Evolutionary conservation across 2,888 invertebrate genomes (phyloP).

Genomic region (Rhagonycha lutea): DNA sequence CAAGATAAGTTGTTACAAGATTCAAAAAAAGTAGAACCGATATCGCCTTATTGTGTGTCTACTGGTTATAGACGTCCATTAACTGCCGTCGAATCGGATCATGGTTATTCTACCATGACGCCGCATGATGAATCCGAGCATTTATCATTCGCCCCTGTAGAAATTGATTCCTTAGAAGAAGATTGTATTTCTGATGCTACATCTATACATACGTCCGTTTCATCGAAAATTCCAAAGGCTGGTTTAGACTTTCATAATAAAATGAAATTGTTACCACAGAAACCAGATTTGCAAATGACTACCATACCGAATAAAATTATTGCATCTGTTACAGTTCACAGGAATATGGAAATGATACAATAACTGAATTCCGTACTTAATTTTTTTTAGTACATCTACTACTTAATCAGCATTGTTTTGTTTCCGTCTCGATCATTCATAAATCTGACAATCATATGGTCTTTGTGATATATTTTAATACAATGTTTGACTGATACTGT

Average conservation of each 20-base stretch:
- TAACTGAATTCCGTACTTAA: conserved; percentile 31
- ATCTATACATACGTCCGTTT: conserved; percentile 60
- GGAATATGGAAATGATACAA: conserved; percentile 81
- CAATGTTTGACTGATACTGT: conserved; percentile 35
- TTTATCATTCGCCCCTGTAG: conserved; percentile 73
- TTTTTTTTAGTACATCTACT: conserved; percentile 4
- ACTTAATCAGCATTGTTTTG: conserved; percentile 18
- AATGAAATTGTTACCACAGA: conserved; percentile 35
- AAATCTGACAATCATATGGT: conserved; percentile 35
- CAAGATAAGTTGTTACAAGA: conserved; percentile 71
- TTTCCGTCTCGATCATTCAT: conserved; percentile 18
- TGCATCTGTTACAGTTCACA: conserved; percentile 88
- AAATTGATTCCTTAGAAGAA: conserved; percentile 62
- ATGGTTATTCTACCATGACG: conserved; percentile 94
- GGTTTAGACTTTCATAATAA: conserved; percentile 28
- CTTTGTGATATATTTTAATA: conserved; percentile 35
- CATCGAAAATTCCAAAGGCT: conserved; percentile 44
- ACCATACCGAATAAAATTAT: conserved; percentile 60
- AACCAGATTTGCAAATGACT: conserved; percentile 38
- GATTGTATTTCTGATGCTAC: conserved; percentile 65
- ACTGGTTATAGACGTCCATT: conserved; percentile 79
- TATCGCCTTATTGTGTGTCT: conserved; percentile 87
- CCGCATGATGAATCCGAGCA: conserved; percentile 89
- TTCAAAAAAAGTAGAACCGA: conserved; percentile 60
- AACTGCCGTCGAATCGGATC: conserved; percentile 83